Base-by-base conservation (phyloP, 1,140 invertebrate genomes). In the Zaprionus camerounensis region DNA sequence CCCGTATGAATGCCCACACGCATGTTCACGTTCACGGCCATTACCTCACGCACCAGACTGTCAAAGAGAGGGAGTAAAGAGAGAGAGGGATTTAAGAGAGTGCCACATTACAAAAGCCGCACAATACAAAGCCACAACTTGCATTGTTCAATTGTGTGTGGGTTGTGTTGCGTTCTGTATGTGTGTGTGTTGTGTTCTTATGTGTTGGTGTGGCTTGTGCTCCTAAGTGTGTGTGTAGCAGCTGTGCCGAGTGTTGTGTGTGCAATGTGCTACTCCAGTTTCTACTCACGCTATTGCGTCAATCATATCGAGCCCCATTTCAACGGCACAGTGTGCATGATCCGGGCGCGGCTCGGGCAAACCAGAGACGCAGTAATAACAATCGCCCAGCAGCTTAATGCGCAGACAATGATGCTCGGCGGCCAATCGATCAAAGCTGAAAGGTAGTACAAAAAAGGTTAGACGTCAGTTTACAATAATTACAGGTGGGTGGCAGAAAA, bases 281-380 rank as follows among this genome's bases (percentile, higher is more conserved):
- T 51, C 46, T 82, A 97, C 96, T 97, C 94, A 97, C 97, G 97
- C 97, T 91, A 99, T 99, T 20, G 97, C 97, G 94, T 98, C 97
- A 86, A 99, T 98, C 98, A 99, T 99, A 93, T 98, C 98, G 44
- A 99, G 94, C 22, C 98, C 98, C 98, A 99, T 98, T 93, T 98
- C 97, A 1, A 99, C 97, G 88, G 97, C 98, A 93, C 97, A 98
- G 76, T 97, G 96, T 70, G 97, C 98, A 88, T 99, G 98, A 94
- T 99, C 97, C 34, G 96, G 95, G 55, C 97, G 94, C 0, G 97
- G 95, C 92, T 98, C 97, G 0, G 97, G 97, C 56, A 98, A 94
- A 5, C 98, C 97, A 11, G 96, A 97, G 13, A 98, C 97, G 92
- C 98, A 98, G 93, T 99, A 99, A 93, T 99, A 99, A 93, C 98